Evolutionary conservation across 2,113 vertebrate species (phyloP).

Genomic region (Nothocercus julius): DNA sequence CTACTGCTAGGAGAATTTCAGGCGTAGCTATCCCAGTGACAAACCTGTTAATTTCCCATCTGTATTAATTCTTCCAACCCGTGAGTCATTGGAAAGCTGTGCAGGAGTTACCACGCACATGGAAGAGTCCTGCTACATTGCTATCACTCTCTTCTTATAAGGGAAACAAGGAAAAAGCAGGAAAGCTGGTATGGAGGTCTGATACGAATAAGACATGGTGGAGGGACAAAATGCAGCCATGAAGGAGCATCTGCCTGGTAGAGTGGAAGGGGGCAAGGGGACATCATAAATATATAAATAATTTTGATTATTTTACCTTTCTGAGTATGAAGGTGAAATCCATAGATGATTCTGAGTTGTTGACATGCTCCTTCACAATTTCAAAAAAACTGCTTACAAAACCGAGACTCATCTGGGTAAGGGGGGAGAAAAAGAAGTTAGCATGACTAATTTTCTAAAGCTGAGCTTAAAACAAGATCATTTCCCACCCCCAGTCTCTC

Average conservation of each 20-base stretch:
- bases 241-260: not conserved
- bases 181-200: not conserved
- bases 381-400: conserved; percentile 85
- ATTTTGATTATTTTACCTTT: conserved; percentile 73
- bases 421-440: not conserved
- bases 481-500: not conserved
- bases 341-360: conserved; percentile 49
- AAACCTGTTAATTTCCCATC: not conserved
- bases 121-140: not conserved
- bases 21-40: too few species aligned
- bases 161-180: not conserved
- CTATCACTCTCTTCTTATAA: not conserved
- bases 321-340: conserved; percentile 81
- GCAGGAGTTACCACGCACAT: not conserved
- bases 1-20: not conserved
- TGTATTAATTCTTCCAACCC: not conserved
- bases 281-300: not conserved
- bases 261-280: not conserved
- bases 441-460: not conserved
- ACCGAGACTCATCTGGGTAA: conserved; percentile 83
- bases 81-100: not conserved
- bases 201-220: not conserved
- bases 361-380: conserved; percentile 76
- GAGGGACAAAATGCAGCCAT: not conserved
- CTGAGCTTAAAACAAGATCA: not conserved